Conservation (phyloP, 2,888 invertebrate genomes). For the Agrotis exclamationis region DNA sequence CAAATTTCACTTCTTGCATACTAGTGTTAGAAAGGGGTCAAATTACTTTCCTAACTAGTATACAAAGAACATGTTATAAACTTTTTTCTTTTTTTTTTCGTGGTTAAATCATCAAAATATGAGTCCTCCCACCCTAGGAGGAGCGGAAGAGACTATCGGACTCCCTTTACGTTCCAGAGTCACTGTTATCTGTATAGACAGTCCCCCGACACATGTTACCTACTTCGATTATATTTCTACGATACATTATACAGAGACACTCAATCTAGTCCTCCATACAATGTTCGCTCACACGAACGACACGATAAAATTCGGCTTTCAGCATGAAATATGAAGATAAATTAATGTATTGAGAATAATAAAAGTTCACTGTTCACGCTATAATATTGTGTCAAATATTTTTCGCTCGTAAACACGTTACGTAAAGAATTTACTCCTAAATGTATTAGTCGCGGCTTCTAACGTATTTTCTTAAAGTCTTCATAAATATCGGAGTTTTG, state of each 20-base stretch:
- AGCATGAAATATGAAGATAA: conserved; percentile 47
- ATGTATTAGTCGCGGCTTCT: conserved; percentile 38
- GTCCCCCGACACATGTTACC: too few relatives aligned
- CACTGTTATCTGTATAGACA: too few relatives aligned
- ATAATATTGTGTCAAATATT: conserved; percentile 38
- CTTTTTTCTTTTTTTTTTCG: too few relatives aligned
- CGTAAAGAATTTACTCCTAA: conserved; percentile 39
- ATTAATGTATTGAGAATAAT: conserved; percentile 56
- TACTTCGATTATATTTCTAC: background rate
- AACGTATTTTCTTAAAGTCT: conserved; percentile 49
- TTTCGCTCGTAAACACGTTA: conserved; percentile 39
- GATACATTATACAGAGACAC: background rate
- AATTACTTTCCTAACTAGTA: background rate
- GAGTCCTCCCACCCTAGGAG: too few relatives aligned
- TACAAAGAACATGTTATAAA: background rate
- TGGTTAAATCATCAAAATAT: too few relatives aligned
- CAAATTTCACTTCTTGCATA: background rate
- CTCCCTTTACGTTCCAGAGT: too few relatives aligned
- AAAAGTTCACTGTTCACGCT: conserved; percentile 26
- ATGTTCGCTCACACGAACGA: background rate
- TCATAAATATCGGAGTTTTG: conserved; percentile 32
- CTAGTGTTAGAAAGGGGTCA: too few relatives aligned
- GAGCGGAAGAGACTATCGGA: too few relatives aligned
- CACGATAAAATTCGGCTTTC: conserved; percentile 25
- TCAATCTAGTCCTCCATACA: background rate